Percentiles rank a stretch among this genome's conserved stretches.
Conservation (phyloP, 2,888 invertebrate genomes). For the Ommatoiulus sabulosus region DNA sequence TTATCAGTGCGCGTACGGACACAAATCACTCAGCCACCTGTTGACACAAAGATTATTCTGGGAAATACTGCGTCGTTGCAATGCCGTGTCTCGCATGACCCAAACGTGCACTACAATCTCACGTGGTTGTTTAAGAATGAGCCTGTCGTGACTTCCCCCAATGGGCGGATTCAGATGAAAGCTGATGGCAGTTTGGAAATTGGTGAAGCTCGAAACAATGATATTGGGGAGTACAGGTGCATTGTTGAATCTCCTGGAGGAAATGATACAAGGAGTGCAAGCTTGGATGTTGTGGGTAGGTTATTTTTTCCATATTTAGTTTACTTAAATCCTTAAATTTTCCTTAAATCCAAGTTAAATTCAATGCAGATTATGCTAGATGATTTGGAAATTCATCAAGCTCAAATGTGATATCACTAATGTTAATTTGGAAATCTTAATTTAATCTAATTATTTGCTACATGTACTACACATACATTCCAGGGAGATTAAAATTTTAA, state of each 20-base stretch:
- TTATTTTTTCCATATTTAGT: neutral
- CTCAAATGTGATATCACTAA: too few species aligned
- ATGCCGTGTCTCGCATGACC: slow-evolving; percentile 94
- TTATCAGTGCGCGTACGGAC: slow-evolving; percentile 88
- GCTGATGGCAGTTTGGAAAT: slow-evolving; percentile 89
- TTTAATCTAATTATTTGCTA: too few species aligned
- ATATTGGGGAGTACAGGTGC: slow-evolving; percentile 95
- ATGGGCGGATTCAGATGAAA: slow-evolving; percentile 67
- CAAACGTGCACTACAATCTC: slow-evolving; percentile 85
- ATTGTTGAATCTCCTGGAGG: slow-evolving; percentile 88
- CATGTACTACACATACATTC: too few species aligned
- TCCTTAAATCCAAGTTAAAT: too few species aligned
- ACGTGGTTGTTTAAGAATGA: slow-evolving; percentile 90
- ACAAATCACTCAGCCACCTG: slow-evolving; percentile 93
- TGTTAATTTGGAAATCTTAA: too few species aligned
- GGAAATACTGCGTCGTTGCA: slow-evolving; percentile 93
- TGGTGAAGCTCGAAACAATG: slow-evolving; percentile 87
- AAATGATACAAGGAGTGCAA: slow-evolving; percentile 89
- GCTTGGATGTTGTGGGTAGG: slow-evolving; percentile 81
- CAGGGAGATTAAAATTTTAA: too few species aligned
- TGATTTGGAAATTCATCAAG: too few species aligned
- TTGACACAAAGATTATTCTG: slow-evolving; percentile 89
- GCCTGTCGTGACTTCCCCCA: slow-evolving; percentile 57
- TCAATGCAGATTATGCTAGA: too few species aligned
- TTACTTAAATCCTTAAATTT: too few species aligned